Evolutionary conservation across 1,140 invertebrate species (phyloP), one percentile per base, ranked within the genome.

Genomic region (Mamestra configurata): DNA sequence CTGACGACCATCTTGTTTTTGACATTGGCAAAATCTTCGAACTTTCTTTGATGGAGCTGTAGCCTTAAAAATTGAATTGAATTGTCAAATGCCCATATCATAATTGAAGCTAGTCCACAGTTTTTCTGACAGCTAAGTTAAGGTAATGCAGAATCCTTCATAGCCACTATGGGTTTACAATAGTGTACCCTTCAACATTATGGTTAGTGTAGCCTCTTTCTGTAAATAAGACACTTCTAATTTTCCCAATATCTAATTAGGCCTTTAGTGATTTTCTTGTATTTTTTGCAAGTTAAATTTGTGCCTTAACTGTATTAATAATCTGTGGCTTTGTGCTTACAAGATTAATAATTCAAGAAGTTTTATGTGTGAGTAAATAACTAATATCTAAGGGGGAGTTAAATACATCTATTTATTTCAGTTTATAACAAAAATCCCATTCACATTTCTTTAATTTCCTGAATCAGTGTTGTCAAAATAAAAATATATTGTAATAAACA

Each of bases 391-490:
- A 37, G 10, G 37, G 5, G 24, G 59, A 61, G 37, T 37, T 11
- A 31, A 31, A 31, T 18, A 61, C 31, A 61, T 37, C 27, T 61
- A 61, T 31, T 18, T 70, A 49, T 4, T 49, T 24, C 35, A 40
- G n/a, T 43, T 66, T 40, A 13, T 70, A 70, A 70, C 40, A 46
- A 70, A 68, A 22, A 27, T 27, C 37, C 64, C 64, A 6, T 46
- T 24, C 13, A 5, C 40, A 70, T 43, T 27, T 7, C n/a, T 68
- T 27, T 70, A 10, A n/a, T 11, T 15, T 59, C 27, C 40, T 24
- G 7, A 55, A 13, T 24, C 66, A 70, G 66, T 70, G 66, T 43
- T 46, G 66, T 70, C 66, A 27, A 27, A 0, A 13, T 49, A 40
- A 66, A 40, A 22, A 66, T 40, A 37, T 20, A 66, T 22, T 40